phyloP scores from a whole-genome alignment of 1,140 invertebrate genomes.

The Drosophila varians region DNA sequence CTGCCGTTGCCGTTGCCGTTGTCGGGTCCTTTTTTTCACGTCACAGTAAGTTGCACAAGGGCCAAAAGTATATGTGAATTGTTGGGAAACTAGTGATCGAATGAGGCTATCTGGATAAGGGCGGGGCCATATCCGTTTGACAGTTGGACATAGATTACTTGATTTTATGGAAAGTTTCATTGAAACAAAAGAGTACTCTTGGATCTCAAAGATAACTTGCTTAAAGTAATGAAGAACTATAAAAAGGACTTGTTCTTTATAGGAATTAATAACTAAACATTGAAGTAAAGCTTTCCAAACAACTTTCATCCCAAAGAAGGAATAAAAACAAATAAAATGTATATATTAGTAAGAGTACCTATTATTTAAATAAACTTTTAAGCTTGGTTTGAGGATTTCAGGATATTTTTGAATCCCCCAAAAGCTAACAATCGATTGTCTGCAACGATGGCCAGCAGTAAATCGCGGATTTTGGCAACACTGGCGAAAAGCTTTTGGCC shows the following conservation, averaged over 20 bases:
- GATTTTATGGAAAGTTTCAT: too few relatives aligned
- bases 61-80: neutral
- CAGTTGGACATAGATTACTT: neutral
- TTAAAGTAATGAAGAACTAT: too few relatives aligned
- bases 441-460: neutral
- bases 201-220: too few relatives aligned
- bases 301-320: too few relatives aligned
- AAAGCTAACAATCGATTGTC: neutral
- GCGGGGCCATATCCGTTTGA: neutral
- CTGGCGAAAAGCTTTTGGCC: constrained; percentile 10
- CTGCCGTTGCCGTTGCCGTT: too few relatives aligned
- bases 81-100: neutral
- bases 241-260: too few relatives aligned
- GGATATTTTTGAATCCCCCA: neutral
- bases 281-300: too few relatives aligned
- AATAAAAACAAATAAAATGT: too few relatives aligned
- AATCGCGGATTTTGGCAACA: neutral
- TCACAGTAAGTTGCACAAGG: neutral
- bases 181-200: too few relatives aligned
- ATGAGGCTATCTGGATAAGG: neutral
- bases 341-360: too few relatives aligned
- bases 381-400: neutral
- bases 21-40: too few relatives aligned
- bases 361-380: neutral
- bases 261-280: too few relatives aligned